These are phyloP conservation scores for Brachymystax lenok DNA, from an alignment of 2,797 vertebrate species.

Conservation along the genomic window DNA sequence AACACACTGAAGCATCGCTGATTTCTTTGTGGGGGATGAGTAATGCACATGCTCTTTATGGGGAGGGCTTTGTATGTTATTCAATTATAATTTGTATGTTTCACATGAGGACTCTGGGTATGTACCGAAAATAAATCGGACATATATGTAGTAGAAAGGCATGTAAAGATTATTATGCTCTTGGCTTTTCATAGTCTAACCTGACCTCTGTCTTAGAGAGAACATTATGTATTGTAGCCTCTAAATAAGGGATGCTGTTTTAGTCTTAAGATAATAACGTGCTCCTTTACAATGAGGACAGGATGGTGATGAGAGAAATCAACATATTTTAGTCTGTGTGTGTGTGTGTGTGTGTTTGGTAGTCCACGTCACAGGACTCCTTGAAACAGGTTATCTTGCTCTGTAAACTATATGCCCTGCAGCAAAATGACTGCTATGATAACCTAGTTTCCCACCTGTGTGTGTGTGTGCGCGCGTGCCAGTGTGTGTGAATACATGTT, in stretches of 20 bases:
- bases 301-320: background rate
- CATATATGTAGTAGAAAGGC: constrained; percentile 20
- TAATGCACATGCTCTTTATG: constrained; percentile 55
- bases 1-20: constrained; percentile 55
- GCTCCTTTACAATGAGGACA: background rate
- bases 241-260: background rate
- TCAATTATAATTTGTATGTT: too few species aligned
- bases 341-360: constrained; percentile 18
- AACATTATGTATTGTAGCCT: background rate
- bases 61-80: constrained; percentile 35
- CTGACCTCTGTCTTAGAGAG: background rate
- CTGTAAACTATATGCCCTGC: constrained; percentile 51
- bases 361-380: constrained; percentile 42
- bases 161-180: constrained; percentile 31
- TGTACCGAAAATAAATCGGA: background rate
- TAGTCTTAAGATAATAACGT: background rate
- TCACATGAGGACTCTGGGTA: background rate
- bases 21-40: constrained; percentile 61
- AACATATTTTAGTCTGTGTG: constrained; percentile 15
- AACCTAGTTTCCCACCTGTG: constrained; percentile 58
- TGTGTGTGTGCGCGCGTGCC: constrained; percentile 3
- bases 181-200: constrained; percentile 52
- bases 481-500: background rate
- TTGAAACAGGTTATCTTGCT: constrained; percentile 43
- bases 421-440: constrained; percentile 51